Evolutionary conservation across 2,113 vertebrate genomes (phyloP), one percentile per base, ranked within the genome.

Genomic region (Morone chrysops): DNA sequence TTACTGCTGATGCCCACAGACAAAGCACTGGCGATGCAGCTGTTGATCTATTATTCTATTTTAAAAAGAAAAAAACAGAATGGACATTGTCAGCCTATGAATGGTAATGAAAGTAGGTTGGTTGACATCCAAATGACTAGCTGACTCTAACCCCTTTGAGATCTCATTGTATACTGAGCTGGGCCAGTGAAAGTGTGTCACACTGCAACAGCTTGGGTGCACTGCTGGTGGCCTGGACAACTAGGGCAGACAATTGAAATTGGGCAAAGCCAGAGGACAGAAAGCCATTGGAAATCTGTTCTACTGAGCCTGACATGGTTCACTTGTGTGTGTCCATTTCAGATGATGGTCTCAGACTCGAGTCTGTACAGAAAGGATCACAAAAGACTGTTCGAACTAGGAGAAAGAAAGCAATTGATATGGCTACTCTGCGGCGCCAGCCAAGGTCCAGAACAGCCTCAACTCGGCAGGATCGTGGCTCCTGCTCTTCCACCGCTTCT

Each of bases 401-500:
- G 22, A 51, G 69, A 48, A 88, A 40, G 13, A 90, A 83, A 66
- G 45, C 43, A 12, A 77, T 53, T 18, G 38, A 80, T 14, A 88
- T 91, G 81, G 87, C 87, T 41, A 94, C 87, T 20, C 74, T 91
- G 7, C 87, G 57, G 22, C 82, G 81, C 59, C 90, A 92, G 71
- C 70, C 82, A 12, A 87, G 60, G 82, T 69, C 84, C 36, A 93
- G 91, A 82, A 85, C 60, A 3, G 22, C 69, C 4, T 83, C 88
- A 16, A 61, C 83, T 69, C 89, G 86, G 2, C 93, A 95, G 81
- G 92, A 95, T 47, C 89, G 91, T 0, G 91, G 91, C 31, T 95
- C 94, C 18, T 93, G 92, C 70, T 96, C 94, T 48, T 95, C 94
- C 18, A 94, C 92, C 0, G 91, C 90, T 4, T 95, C 94, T 25